Evolutionary conservation across 2,797 vertebrate genomes (phyloP), one percentile per base, ranked within the genome.

Genomic region (Mionectes olivaceus): DNA sequence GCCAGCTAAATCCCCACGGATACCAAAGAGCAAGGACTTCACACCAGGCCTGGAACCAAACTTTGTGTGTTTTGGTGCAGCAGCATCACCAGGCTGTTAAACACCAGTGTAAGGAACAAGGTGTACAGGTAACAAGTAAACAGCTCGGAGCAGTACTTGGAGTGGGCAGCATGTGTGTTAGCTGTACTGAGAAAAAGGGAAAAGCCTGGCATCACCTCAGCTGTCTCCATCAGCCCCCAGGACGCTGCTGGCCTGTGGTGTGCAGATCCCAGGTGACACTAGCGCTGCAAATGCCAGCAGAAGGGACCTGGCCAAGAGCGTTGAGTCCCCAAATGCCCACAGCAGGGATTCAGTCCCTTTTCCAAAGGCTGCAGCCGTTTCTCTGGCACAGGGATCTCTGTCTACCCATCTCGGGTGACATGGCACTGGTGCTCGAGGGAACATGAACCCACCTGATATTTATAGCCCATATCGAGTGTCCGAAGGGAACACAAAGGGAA

Each of bases 221-320:
- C n/a, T 4, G 4, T 3, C 22, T 30, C 16, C 32, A n/a, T 37
- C 25, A 8, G 23, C 35, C 13, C 7, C 30, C 43, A 15, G 59
- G 43, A 16, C 0, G 0, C 46, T 3, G 30, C 44, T 23, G 13
- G 47, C 19, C 16, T 0, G 0, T 2, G 24, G 2, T 2, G 25
- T 0, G 0, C 55, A 32, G 69, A 27, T 1, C 25, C 5, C 1
- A 5, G 55, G 3, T 3, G 19, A 17, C 53, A 18, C 21, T 46
- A 9, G 49, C 9, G 0, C 83, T 9, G 14, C 43, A 13, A 13
- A 19, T 43, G 4, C 11, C 49, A 8, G 41, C 46, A 68, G 77
- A 41, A 25, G 17, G n/a, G 39, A 61, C 5, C 7, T 2, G 28
- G 13, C 11, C 11, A 4, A 21, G 53, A 49, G 21, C 1, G 19